phyloP scores from a whole-genome alignment of 1,140 invertebrate species.

The Pectinophora gossypiella region DNA sequence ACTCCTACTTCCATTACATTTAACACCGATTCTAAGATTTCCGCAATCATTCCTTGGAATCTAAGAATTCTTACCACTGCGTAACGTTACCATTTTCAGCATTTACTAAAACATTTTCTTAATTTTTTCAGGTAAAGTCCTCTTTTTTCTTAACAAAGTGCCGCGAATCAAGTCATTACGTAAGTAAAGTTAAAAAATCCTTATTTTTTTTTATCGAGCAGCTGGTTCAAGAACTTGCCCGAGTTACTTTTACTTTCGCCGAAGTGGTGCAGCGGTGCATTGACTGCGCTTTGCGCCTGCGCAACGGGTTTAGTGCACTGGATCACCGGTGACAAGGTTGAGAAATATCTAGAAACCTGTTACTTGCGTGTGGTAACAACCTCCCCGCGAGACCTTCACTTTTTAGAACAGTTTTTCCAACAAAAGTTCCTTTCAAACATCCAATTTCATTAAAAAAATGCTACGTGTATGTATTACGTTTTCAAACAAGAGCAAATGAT shows the following conservation, averaged over 20 bases:
- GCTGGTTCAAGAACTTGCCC: slow-evolving; percentile 21
- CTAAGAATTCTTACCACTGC: no score
- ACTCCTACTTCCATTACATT: no score
- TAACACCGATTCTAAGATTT: no score
- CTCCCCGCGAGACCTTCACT: background rate
- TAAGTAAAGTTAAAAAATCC: background rate
- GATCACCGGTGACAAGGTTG: slow-evolving; percentile 68
- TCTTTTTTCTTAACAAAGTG: no score
- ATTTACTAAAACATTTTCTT: no score
- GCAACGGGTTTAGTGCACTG: slow-evolving; percentile 53
- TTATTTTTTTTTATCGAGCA: background rate
- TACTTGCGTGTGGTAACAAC: slow-evolving; percentile 15
- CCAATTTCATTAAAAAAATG: no score
- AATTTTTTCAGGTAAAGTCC: background rate
- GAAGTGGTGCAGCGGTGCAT: slow-evolving; percentile 44
- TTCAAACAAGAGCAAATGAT: slow-evolving; percentile 9
- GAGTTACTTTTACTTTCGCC: slow-evolving; percentile 58
- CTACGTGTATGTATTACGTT: slow-evolving; percentile 33
- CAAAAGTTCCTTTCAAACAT: no score
- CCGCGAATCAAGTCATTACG: background rate
- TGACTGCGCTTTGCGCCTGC: no score
- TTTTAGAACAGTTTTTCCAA: no score
- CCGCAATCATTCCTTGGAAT: no score
- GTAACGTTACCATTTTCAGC: no score
- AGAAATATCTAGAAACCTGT: slow-evolving; percentile 44